These are phyloP conservation scores for Drosophila ambigua DNA, from an alignment of 1,140 invertebrate genomes.

Conservation along the genomic window DNA sequence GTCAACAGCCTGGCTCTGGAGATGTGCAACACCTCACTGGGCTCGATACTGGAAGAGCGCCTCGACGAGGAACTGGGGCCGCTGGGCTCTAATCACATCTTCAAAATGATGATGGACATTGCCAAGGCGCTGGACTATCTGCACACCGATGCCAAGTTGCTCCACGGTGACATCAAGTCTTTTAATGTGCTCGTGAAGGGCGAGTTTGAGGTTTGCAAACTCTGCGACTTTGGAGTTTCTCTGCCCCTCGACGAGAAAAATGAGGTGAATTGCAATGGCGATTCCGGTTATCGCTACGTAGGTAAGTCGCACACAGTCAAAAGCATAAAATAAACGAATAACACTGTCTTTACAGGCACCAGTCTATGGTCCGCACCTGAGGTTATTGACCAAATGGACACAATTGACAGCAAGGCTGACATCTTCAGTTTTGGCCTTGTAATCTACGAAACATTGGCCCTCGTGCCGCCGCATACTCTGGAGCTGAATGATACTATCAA, in stretches of 20 bases:
- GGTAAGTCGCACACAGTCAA: slow-evolving; percentile 66
- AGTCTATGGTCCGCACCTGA: slow-evolving; percentile 91
- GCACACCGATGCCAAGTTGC: slow-evolving; percentile 88
- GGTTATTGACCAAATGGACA: slow-evolving; percentile 86
- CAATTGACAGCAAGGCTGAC: slow-evolving; percentile 89
- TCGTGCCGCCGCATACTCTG: slow-evolving; percentile 87
- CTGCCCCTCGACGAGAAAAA: slow-evolving; percentile 88
- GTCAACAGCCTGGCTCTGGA: slow-evolving; percentile 89
- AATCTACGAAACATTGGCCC: slow-evolving; percentile 92
- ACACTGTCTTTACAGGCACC: slow-evolving; percentile 85
- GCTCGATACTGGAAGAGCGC: slow-evolving; percentile 89
- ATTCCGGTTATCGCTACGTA: slow-evolving; percentile 84
- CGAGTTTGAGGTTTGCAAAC: slow-evolving; percentile 90
- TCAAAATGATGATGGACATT: slow-evolving; percentile 87
- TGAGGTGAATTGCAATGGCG: slow-evolving; percentile 85
- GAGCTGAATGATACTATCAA: slow-evolving; percentile 24
- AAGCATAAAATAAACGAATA: background rate
- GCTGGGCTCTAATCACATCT: slow-evolving; percentile 87
- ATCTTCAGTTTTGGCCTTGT: slow-evolving; percentile 92
- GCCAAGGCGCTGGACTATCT: slow-evolving; percentile 91
- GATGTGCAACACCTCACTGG: slow-evolving; percentile 87
- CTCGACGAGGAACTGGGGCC: slow-evolving; percentile 86
- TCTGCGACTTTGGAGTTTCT: slow-evolving; percentile 94
- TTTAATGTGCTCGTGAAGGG: slow-evolving; percentile 91
- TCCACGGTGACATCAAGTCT: slow-evolving; percentile 94